Evolutionary conservation across 2,113 vertebrate species (phyloP).

Genomic region (Chaetorhynchus papuensis): DNA sequence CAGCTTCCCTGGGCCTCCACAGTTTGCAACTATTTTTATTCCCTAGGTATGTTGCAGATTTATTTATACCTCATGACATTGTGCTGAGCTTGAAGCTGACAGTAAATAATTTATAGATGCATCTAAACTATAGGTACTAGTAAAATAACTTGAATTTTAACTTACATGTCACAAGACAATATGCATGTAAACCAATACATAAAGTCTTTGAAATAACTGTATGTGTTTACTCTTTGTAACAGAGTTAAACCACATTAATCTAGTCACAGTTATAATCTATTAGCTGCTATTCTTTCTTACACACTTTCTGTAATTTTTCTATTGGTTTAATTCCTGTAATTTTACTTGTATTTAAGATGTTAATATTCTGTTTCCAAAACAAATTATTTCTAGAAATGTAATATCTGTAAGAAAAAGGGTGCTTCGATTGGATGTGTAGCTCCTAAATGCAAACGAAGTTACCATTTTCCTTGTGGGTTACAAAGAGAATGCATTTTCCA

Average conservation of each 20-base stretch:
- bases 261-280: background rate
- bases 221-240: background rate
- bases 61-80: background rate
- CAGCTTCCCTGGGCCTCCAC: background rate
- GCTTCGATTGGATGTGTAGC: constrained; percentile 89
- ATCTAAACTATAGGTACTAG: background rate
- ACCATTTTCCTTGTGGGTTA: constrained; percentile 90
- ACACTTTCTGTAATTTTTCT: background rate
- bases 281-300: background rate
- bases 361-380: background rate
- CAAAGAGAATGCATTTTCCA: constrained; percentile 86
- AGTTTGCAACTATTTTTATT: background rate
- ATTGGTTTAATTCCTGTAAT: background rate
- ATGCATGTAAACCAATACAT: background rate
- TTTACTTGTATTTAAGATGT: background rate
- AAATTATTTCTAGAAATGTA: constrained; percentile 76
- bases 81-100: background rate
- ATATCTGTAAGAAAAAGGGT: constrained; percentile 83
- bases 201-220: background rate
- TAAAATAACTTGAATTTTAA: background rate
- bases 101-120: background rate
- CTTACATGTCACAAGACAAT: background rate
- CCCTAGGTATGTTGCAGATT: background rate
- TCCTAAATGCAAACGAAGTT: constrained; percentile 82
- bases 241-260: background rate